phyloP scores from a whole-genome alignment of 2,797 vertebrate genomes.

The Emydoidea blandingii region DNA sequence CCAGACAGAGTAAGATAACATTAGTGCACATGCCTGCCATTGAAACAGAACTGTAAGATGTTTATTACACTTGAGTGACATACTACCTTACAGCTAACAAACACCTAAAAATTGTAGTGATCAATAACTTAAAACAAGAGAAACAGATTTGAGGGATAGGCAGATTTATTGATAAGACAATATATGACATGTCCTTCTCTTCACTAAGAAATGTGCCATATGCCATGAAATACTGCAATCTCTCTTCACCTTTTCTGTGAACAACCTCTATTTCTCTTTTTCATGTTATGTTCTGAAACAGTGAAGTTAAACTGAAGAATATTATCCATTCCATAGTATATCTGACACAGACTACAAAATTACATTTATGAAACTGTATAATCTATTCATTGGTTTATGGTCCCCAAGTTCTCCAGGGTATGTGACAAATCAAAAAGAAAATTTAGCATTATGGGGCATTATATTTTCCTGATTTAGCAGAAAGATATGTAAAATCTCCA shows the following conservation, averaged over 20 bases:
- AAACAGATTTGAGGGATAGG: background rate
- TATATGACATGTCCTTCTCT: background rate
- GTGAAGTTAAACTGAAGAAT: background rate
- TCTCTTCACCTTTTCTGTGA: background rate
- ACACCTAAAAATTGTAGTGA: background rate
- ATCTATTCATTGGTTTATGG: background rate
- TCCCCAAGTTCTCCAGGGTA: accelerated
- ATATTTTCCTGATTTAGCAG: background rate
- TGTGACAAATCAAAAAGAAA: background rate
- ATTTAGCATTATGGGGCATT: background rate
- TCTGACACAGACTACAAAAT: background rate
- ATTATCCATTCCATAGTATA: background rate
- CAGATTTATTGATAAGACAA: background rate
- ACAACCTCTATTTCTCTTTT: background rate
- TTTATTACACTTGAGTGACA: background rate
- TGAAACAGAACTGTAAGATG: background rate
- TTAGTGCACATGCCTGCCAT: background rate
- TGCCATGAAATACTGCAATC: background rate
- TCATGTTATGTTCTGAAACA: background rate
- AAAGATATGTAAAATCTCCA: accelerated
- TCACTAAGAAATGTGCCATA: background rate
- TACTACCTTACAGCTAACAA: background rate
- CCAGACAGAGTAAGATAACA: background rate
- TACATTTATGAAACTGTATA: background rate
- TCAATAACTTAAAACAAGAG: background rate